phyloP scores from a whole-genome alignment of 2,113 vertebrate species.

The Columba livia region DNA sequence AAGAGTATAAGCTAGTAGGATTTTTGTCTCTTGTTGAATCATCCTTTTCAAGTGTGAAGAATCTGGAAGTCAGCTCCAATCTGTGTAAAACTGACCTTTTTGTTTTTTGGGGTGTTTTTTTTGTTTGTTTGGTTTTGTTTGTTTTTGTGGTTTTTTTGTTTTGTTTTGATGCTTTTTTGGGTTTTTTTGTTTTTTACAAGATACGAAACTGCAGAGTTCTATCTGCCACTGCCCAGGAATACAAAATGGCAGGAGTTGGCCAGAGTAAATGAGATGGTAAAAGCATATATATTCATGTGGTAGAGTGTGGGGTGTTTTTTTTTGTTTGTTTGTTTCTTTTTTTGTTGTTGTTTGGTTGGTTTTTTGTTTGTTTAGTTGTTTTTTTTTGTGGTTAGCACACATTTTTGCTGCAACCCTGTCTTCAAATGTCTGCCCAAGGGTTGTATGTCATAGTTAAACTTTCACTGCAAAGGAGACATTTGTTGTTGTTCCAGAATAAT shows the following conservation, averaged over 20 bases:
- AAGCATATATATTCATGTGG: not conserved
- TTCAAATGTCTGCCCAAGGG: not conserved
- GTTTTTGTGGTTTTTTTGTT: too few relatives aligned
- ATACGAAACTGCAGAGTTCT: not conserved
- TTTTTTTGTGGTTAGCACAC: not conserved
- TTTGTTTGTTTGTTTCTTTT: not conserved
- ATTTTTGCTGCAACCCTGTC: not conserved
- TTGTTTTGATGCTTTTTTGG: too few relatives aligned
- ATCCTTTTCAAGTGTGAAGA: not conserved
- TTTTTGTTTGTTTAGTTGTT: too few relatives aligned
- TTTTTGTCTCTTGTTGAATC: not conserved
- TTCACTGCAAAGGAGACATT: not conserved
- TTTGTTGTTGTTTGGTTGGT: not conserved
- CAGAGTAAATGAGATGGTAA: not conserved
- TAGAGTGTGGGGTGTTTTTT: not conserved
- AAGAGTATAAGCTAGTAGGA: not conserved
- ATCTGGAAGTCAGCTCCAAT: not conserved
- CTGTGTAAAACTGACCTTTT: not conserved
- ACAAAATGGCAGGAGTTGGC: not conserved
- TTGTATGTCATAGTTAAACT: not conserved
- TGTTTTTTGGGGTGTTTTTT: too few relatives aligned
- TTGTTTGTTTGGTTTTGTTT: too few relatives aligned
- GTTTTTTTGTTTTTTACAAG: not conserved
- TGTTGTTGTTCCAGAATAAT: not conserved
- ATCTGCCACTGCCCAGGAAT: not conserved